These are phyloP conservation scores for Holacanthella duospinosa DNA, from an alignment of 2,888 invertebrate species.

Conservation along the genomic window DNA sequence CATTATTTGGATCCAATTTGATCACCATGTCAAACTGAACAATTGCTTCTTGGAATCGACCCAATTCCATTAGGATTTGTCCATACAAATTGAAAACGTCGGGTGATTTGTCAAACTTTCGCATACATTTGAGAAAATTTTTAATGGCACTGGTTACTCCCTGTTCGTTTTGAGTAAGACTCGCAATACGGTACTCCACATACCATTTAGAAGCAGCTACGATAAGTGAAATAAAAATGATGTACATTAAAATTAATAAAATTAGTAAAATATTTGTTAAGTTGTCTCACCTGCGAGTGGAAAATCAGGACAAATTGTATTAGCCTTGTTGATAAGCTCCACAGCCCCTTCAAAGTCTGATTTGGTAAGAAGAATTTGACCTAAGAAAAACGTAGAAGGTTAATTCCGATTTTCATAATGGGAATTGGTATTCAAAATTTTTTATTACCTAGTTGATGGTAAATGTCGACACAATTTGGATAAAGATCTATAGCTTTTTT, in stretches of 20 bases:
- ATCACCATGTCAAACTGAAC: slow-evolving; percentile 68
- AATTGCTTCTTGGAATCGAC: slow-evolving; percentile 72
- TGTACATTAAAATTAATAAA: too few relatives aligned
- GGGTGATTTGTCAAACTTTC: slow-evolving; percentile 1
- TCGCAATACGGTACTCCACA: background rate
- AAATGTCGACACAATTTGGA: slow-evolving; percentile 74
- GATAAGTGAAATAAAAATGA: background rate
- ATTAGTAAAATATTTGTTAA: background rate
- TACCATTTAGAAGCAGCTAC: background rate
- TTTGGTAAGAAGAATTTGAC: slow-evolving; percentile 69
- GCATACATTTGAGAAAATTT: slow-evolving; percentile 1
- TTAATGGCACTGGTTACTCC: background rate
- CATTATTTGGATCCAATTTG: slow-evolving; percentile 71
- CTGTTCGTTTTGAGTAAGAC: background rate
- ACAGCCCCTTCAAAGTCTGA: slow-evolving; percentile 72
- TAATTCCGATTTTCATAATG: slow-evolving; percentile 5
- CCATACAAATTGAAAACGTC: slow-evolving; percentile 4
- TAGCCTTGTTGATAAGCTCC: slow-evolving; percentile 52
- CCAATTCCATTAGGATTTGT: slow-evolving; percentile 66
- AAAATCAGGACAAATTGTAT: slow-evolving; percentile 1
- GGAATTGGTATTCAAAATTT: background rate
- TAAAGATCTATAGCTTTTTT: slow-evolving; percentile 63
- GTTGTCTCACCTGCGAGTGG: slow-evolving; percentile 2
- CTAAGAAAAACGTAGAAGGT: slow-evolving; percentile 16
- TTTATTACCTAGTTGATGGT: slow-evolving; percentile 71